Conservation (phyloP, 2,113 vertebrate species). For the Vidua macroura region DNA sequence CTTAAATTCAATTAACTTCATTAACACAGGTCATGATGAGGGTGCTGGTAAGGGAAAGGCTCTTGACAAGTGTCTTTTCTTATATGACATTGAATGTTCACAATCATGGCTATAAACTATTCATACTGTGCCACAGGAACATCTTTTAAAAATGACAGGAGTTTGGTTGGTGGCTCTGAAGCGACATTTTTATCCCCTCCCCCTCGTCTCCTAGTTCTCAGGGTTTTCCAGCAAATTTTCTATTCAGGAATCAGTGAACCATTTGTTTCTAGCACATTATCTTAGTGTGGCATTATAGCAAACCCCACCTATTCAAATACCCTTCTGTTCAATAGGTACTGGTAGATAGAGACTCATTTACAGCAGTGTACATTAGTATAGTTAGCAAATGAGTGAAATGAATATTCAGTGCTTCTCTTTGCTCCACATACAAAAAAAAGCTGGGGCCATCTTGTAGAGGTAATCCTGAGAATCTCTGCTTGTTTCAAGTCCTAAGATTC, state of each 20-base stretch:
- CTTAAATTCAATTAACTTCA: conserved; percentile 99
- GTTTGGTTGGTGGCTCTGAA: background rate
- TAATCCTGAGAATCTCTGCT: conserved; percentile 21
- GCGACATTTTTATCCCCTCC: conserved; percentile 29
- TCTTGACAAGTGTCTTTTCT: conserved; percentile 79
- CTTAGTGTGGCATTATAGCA: background rate
- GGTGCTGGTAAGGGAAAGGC: conserved; percentile 79
- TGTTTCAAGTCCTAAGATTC: conserved; percentile 4
- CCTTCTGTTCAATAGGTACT: conserved; percentile 16
- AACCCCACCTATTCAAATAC: conserved; percentile 38
- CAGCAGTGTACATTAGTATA: conserved; percentile 7
- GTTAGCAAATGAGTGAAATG: conserved; percentile 34
- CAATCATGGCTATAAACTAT: conserved; percentile 36
- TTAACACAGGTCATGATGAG: conserved; percentile 89
- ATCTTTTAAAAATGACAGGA: conserved; percentile 50
- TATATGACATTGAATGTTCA: conserved; percentile 66
- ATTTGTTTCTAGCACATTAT: conserved; percentile 52
- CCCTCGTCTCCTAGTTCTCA: background rate
- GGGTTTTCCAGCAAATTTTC: conserved; percentile 8
- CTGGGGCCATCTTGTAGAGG: background rate
- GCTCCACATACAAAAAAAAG: background rate
- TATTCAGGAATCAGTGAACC: background rate
- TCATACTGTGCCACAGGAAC: conserved; percentile 9
- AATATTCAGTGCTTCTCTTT: conserved; percentile 40
- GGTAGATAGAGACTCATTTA: conserved; percentile 18